Base-by-base conservation (phyloP, 2,113 vertebrate genomes). In the Hyla sarda region DNA sequence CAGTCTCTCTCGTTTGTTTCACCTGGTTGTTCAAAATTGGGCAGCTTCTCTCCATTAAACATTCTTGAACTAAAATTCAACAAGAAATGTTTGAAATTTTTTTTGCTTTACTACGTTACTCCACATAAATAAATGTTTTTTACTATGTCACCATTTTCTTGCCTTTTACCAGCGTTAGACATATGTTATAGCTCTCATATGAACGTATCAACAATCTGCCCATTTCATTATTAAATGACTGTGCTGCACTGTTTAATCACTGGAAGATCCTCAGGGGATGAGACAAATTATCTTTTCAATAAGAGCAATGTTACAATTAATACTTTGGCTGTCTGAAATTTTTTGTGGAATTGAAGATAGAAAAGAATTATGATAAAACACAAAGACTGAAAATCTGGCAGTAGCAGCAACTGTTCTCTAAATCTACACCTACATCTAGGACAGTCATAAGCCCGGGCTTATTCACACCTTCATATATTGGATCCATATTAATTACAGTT, bases 181-280 rank as follows among this genome's bases (percentile, higher is more conserved):
- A 28, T 28, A 0, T 28, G 13, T n/a, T 32, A 11, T 28, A 74
- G 54, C 52, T 48, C 41, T 8, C 37, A 60, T 80, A 60, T 80
- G 73, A 19, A 47, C 50, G 52, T 80, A 71, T 86, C 30, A 41
- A 32, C 72, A 8, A 21, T 5, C 9, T 78, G 32, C 21, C 62
- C 75, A 21, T 54, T 32, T 58, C 47, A 41, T 78, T 72, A 58
- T 30, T 86, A 86, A 86, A 72, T 80, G 48, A 86, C 69, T 80
- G 84, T 30, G 80, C 65, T 32, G 50, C 72, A 32, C 47, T 52
- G 47, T 80, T 86, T 72, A 72, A 86, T 85, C 84, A 79, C 28
- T 86, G 25, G 50, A 80, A 80, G 32, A 71, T 58, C 34, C 76
- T 52, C 11, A 47, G 73, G 84, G 75, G 65, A 72, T 86, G 34